Conservation (phyloP, 2,113 vertebrate species). For the Blennius ocellaris region DNA sequence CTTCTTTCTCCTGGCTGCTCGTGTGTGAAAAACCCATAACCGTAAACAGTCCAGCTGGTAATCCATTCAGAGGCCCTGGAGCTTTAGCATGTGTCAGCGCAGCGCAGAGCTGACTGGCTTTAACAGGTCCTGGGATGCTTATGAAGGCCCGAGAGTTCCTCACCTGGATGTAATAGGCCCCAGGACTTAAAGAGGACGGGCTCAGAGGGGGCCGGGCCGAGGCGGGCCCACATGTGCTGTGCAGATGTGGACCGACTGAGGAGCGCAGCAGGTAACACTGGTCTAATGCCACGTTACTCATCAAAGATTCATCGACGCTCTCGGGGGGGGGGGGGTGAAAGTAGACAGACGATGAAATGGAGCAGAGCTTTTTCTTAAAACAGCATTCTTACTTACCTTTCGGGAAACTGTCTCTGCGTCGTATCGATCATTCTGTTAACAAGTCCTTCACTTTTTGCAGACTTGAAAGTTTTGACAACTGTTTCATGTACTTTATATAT, state of each 20-base stretch:
- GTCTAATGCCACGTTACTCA: slow-evolving; percentile 25
- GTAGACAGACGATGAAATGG: slow-evolving; percentile 2
- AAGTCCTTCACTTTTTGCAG: too few species aligned
- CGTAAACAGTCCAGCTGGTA: slow-evolving; percentile 69
- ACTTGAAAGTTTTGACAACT: too few species aligned
- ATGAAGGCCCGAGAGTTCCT: slow-evolving; percentile 55
- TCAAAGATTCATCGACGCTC: slow-evolving; percentile 42
- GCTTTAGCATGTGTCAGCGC: slow-evolving; percentile 48
- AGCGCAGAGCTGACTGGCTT: slow-evolving; percentile 58
- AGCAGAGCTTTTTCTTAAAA: not conserved
- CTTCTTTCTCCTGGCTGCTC: slow-evolving; percentile 42
- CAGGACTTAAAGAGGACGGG: slow-evolving; percentile 35
- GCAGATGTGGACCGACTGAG: slow-evolving; percentile 56
- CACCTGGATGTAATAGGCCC: slow-evolving; percentile 66
- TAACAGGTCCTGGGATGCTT: slow-evolving; percentile 64
- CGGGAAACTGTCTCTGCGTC: not conserved
- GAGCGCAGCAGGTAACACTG: slow-evolving; percentile 35
- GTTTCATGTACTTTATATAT: too few species aligned
- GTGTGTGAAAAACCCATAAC: slow-evolving; percentile 65
- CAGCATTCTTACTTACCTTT: not conserved
- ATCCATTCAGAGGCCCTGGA: slow-evolving; percentile 61
- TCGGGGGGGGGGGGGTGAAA: slow-evolving; percentile 21
- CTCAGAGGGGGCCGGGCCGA: slow-evolving; percentile 3
- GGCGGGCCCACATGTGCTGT: slow-evolving; percentile 57
- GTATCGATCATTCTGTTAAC: too few species aligned